phyloP scores from a whole-genome alignment of 2,888 invertebrate genomes.

The Diogma glabrata region DNA sequence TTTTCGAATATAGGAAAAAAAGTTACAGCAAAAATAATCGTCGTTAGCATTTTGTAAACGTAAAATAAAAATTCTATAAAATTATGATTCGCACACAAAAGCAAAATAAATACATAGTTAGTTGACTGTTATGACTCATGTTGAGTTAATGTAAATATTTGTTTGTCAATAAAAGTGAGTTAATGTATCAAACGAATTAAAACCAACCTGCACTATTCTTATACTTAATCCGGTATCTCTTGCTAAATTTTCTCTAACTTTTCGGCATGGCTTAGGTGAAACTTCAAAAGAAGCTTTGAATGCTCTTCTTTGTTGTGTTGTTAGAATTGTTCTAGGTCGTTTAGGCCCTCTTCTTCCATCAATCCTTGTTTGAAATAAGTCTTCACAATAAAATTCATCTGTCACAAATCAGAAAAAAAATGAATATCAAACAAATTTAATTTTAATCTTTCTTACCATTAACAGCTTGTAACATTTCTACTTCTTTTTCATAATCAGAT shows the following conservation, averaged over 20 bases:
- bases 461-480: constrained; percentile 55
- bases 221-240: constrained; percentile 77
- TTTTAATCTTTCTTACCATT: constrained; percentile 29
- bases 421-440: neutral
- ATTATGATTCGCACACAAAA: too few relatives aligned
- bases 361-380: constrained; percentile 44
- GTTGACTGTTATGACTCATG: too few relatives aligned
- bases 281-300: constrained; percentile 79
- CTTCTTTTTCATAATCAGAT: constrained; percentile 69
- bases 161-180: too few relatives aligned
- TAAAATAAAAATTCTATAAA: too few relatives aligned
- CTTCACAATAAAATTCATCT: constrained; percentile 48
- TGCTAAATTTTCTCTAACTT: constrained; percentile 68
- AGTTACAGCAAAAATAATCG: too few relatives aligned
- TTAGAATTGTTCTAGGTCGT: constrained; percentile 70
- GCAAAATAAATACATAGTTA: too few relatives aligned
- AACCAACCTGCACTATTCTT: constrained; percentile 72
- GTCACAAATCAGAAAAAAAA: neutral
- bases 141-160: too few relatives aligned
- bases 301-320: constrained; percentile 68
- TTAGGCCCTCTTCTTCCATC: constrained; percentile 67
- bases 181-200: too few relatives aligned
- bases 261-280: constrained; percentile 73
- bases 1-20: too few relatives aligned
- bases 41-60: too few relatives aligned